Evolutionary conservation across 2,113 vertebrate species (phyloP).

Genomic region (Oenanthe oenanthe): DNA sequence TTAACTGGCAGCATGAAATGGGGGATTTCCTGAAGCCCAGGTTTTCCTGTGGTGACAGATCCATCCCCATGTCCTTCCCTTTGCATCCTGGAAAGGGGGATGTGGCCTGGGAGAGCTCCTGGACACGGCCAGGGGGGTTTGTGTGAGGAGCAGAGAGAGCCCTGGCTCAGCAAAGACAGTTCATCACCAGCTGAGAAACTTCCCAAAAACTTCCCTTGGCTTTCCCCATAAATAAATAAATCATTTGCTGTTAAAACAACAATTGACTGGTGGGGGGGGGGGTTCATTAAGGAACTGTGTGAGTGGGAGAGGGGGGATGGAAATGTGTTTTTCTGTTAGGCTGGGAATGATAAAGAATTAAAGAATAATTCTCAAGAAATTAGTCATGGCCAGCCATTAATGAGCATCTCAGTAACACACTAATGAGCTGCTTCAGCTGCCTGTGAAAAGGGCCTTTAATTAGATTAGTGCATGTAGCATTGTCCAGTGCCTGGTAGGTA

Average conservation of each 20-base stretch:
- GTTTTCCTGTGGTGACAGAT: not conserved
- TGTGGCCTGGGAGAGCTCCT: not conserved
- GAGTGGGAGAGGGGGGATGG: not conserved
- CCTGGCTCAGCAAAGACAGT: not conserved
- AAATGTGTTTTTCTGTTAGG: constrained; percentile 22
- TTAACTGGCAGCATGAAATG: not conserved
- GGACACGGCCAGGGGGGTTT: not conserved
- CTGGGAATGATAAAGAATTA: constrained; percentile 60
- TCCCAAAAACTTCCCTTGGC: not conserved
- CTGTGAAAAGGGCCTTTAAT: constrained; percentile 67
- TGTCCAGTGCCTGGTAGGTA: constrained; percentile 50
- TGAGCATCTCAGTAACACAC: constrained; percentile 53
- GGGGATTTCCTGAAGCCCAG: not conserved
- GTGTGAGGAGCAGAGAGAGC: not conserved
- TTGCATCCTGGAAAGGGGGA: rapidly evolving
- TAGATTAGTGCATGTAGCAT: constrained; percentile 73
- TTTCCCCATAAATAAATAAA: constrained; percentile 5
- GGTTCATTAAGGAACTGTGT: not conserved
- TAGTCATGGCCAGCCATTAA: constrained; percentile 63
- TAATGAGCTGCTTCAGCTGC: constrained; percentile 67
- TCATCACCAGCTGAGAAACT: not conserved
- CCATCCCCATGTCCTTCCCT: not conserved
- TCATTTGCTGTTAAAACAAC: not conserved
- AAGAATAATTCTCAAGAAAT: constrained; percentile 69
- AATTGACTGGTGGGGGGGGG: not conserved